Evolutionary conservation across 2,888 invertebrate species (phyloP).

Genomic region (Dolichopus griseipennis): DNA sequence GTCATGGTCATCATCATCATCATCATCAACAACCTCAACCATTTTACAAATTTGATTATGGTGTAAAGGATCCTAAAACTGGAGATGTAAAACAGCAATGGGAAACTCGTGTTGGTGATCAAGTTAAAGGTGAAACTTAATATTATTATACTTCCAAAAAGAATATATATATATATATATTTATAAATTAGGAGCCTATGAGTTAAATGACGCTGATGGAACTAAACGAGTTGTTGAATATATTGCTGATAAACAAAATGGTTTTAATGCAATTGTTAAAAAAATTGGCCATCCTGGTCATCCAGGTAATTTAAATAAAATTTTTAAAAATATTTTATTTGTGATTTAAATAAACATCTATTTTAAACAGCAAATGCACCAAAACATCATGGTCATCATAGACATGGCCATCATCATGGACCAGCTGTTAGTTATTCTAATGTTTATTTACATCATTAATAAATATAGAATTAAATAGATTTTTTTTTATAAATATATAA

Average conservation of each 20-base stretch:
- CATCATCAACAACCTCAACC: slow-evolving; percentile 39
- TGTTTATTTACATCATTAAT: slow-evolving; percentile 9
- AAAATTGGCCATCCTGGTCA: slow-evolving; percentile 28
- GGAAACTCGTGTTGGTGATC: slow-evolving; percentile 42
- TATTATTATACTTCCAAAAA: neutral
- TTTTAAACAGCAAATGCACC: neutral
- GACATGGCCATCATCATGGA: slow-evolving; percentile 11
- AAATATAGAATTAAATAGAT: neutral
- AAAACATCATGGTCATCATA: slow-evolving; percentile 2
- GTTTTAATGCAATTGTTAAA: slow-evolving; percentile 37
- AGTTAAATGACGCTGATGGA: slow-evolving; percentile 37
- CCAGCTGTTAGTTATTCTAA: slow-evolving; percentile 16
- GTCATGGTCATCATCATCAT: slow-evolving; percentile 1
- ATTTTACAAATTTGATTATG: slow-evolving; percentile 36
- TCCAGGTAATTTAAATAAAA: neutral
- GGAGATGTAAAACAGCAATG: slow-evolving; percentile 37
- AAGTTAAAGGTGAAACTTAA: slow-evolving; percentile 35
- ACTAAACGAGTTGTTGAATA: slow-evolving; percentile 38
- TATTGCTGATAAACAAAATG: slow-evolving; percentile 34
- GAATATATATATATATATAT: neutral
- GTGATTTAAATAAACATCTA: no score
- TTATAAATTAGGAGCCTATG: slow-evolving; percentile 27
- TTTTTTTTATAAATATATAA: no score
- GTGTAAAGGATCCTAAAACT: slow-evolving; percentile 36
- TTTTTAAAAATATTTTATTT: neutral